Evolutionary conservation across 2,797 vertebrate genomes (phyloP).

Genomic region (Amniataba percoides): DNA sequence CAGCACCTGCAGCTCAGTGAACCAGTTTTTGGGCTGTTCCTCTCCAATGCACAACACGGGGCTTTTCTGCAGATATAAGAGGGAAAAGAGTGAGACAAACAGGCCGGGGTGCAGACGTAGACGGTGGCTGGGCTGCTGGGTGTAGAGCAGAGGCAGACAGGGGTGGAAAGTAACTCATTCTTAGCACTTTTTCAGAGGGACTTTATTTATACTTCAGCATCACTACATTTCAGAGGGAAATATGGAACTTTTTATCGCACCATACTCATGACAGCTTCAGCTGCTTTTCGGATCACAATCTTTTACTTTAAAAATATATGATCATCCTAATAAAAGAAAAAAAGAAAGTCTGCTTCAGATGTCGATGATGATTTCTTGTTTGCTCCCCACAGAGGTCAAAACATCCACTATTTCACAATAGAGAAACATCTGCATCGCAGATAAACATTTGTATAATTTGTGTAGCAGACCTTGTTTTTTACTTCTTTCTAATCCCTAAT

Average conservation of each 20-base stretch:
- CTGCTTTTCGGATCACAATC: not conserved
- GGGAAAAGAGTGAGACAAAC: constrained; percentile 57
- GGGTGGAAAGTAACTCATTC: not conserved
- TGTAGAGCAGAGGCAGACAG: not conserved
- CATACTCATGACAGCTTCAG: not conserved
- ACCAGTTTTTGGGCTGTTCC: constrained; percentile 95
- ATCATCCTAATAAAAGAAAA: not conserved
- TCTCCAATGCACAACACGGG: constrained; percentile 92
- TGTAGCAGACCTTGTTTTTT: no score
- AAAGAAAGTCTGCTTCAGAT: no score
- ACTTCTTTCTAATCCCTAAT: no score
- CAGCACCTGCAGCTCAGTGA: constrained; percentile 96
- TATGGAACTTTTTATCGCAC: not conserved
- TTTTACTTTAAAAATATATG: not conserved
- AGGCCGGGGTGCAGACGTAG: not conserved
- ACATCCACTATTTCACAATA: no score
- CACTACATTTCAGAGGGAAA: not conserved
- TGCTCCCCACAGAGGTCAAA: no score
- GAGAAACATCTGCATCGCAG: no score
- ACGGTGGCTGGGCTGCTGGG: not conserved
- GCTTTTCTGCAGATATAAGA: constrained; percentile 88
- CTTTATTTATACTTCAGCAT: not conserved
- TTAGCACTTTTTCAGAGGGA: not conserved
- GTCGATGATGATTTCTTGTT: no score
- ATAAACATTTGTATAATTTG: no score